Conservation (phyloP, 2,797 vertebrate genomes). For the Lagocephalus sceleratus region DNA sequence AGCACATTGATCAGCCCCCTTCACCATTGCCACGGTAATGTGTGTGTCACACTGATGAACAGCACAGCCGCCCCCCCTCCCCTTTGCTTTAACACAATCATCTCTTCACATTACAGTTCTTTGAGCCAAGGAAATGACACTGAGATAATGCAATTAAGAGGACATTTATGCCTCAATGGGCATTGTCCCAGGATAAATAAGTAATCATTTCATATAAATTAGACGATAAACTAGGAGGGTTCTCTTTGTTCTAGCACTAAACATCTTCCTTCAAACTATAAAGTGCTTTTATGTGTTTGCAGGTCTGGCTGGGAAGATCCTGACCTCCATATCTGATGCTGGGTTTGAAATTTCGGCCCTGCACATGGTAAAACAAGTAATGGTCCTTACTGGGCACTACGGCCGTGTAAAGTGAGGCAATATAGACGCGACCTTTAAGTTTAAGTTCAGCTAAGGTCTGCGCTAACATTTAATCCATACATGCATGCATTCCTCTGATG, state of each 20-base stretch:
- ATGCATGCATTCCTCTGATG: constrained; percentile 12
- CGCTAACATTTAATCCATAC: constrained; percentile 13
- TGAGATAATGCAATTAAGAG: no score
- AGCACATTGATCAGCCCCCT: constrained; percentile 13
- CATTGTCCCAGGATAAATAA: no score
- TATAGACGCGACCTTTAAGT: no score
- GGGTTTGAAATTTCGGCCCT: constrained; percentile 91
- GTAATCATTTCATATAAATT: no score
- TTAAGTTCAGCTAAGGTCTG: neutral
- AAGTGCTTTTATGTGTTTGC: constrained; percentile 41
- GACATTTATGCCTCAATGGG: no score
- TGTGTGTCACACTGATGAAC: constrained; percentile 2
- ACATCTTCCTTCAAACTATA: neutral
- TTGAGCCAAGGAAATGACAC: no score
- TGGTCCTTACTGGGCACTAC: neutral
- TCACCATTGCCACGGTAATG: constrained; percentile 16
- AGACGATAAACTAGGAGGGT: neutral
- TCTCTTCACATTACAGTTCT: no score
- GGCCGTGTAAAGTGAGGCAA: no score
- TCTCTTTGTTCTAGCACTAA: neutral
- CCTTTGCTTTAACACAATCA: neutral
- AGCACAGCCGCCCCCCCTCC: neutral
- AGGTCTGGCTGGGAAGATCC: constrained; percentile 89
- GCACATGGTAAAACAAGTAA: constrained; percentile 83
- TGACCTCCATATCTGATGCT: constrained; percentile 82